Percentiles rank a stretch among this genome's conserved stretches.
These are phyloP conservation scores for Motacilla tschutschensis DNA, from an alignment of 2,113 vertebrate species.

Conservation along the genomic window DNA sequence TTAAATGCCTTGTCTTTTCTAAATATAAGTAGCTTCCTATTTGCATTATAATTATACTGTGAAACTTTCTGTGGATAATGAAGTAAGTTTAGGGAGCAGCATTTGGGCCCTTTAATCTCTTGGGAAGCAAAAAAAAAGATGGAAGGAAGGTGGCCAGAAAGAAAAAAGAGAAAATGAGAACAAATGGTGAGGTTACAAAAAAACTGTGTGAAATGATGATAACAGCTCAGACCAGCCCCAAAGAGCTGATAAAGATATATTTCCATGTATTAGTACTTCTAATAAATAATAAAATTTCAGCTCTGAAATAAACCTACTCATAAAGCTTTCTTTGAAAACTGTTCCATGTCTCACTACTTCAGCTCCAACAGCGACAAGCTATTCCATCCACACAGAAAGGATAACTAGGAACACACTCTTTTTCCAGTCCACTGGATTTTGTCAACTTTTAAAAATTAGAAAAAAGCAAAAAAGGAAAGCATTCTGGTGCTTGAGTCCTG, in stretches of 20 bases:
- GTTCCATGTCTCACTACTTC: not conserved
- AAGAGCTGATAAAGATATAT: not conserved
- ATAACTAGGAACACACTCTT: not conserved
- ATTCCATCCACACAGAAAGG: not conserved
- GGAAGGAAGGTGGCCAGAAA: not conserved
- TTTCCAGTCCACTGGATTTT: not conserved
- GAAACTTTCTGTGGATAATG: not conserved
- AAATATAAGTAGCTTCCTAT: not conserved
- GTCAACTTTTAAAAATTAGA: not conserved
- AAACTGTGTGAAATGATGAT: not conserved
- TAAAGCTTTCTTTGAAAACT: not conserved
- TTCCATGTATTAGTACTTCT: not conserved
- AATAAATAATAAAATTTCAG: not conserved
- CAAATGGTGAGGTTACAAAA: not conserved
- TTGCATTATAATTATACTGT: constrained; percentile 25
- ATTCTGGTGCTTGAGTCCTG: accelerated
- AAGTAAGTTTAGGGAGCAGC: not conserved
- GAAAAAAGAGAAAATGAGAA: not conserved
- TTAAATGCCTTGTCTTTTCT: not conserved
- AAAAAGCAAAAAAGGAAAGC: not conserved
- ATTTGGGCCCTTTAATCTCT: not conserved
- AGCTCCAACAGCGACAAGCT: not conserved
- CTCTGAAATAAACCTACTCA: not conserved
- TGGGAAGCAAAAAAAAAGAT: not conserved
- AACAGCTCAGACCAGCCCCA: not conserved